phyloP scores from a whole-genome alignment of 2,888 invertebrate genomes.

The Nineta flava region DNA sequence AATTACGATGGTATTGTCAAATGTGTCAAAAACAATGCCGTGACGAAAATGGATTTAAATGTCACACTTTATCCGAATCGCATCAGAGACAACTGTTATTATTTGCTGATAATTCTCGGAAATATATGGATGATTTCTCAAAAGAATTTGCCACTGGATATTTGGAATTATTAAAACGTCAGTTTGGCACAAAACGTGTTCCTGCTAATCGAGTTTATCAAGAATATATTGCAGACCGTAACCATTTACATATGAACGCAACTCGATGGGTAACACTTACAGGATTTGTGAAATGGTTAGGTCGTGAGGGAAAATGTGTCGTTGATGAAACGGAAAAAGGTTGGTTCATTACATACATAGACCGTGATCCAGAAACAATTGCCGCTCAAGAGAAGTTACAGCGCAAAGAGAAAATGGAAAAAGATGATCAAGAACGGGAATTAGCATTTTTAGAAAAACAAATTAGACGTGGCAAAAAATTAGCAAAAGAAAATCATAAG shows the following conservation, averaged over 20 bases:
- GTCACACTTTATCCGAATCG: slow-evolving; percentile 93
- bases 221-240: slow-evolving; percentile 84
- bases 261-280: slow-evolving; percentile 95
- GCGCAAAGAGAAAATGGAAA: slow-evolving; percentile 86
- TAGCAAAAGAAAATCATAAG: slow-evolving; percentile 17
- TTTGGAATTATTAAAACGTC: slow-evolving; percentile 63
- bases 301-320: slow-evolving; percentile 73
- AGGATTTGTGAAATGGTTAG: slow-evolving; percentile 90
- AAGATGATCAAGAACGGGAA: slow-evolving; percentile 86
- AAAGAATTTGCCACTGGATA: slow-evolving; percentile 80
- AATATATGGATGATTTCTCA: slow-evolving; percentile 86
- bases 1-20: slow-evolving; percentile 95
- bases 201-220: slow-evolving; percentile 95
- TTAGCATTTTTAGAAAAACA: slow-evolving; percentile 76
- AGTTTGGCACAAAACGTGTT: slow-evolving; percentile 87
- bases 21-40: slow-evolving; percentile 99
- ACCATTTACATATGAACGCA: slow-evolving; percentile 96
- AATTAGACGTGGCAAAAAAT: slow-evolving; percentile 48
- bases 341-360: slow-evolving; percentile 69
- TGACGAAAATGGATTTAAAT: slow-evolving; percentile 98
- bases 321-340: slow-evolving; percentile 95
- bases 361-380: slow-evolving; percentile 83
- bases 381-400: slow-evolving; percentile 62
- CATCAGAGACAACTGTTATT: slow-evolving; percentile 91
- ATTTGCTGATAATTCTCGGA: slow-evolving; percentile 86